Evolutionary conservation across 2,797 vertebrate genomes (phyloP).

Genomic region (Fistularia tabacaria): DNA sequence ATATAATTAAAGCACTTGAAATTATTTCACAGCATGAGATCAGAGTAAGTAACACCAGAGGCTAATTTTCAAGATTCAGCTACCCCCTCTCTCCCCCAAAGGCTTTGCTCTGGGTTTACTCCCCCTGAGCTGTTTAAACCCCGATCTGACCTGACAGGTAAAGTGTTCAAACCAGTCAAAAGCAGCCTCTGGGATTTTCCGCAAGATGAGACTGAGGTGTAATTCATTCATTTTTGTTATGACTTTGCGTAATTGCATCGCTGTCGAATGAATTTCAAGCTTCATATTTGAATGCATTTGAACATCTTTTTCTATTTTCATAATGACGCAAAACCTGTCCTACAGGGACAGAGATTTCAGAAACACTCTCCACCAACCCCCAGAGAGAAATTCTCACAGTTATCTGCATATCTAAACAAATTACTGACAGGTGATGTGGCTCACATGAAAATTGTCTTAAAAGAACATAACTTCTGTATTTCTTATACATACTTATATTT

Average conservation of each 20-base stretch:
- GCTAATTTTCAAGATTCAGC: conserved; percentile 59
- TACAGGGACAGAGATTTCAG: too few species aligned
- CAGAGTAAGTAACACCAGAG: conserved; percentile 56
- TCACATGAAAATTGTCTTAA: conserved; percentile 53
- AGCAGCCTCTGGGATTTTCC: conserved; percentile 39
- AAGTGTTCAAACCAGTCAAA: conserved; percentile 43
- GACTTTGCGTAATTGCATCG: conserved; percentile 56
- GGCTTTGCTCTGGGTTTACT: background rate
- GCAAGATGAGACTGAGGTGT: conserved; percentile 64
- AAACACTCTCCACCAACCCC: too few species aligned
- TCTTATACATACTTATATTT: conserved; percentile 12
- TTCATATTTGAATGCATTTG: conserved; percentile 29
- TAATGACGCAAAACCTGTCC: too few species aligned
- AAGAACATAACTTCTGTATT: too few species aligned
- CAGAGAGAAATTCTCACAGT: conserved; percentile 40
- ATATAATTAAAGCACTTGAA: conserved; percentile 60
- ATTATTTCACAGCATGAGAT: conserved; percentile 59
- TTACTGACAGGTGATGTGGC: conserved; percentile 50
- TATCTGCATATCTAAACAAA: conserved; percentile 71
- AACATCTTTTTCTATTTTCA: conserved; percentile 8
- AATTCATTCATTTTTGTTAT: conserved; percentile 52
- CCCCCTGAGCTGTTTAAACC: background rate
- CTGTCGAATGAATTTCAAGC: conserved; percentile 53
- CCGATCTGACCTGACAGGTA: conserved; percentile 47
- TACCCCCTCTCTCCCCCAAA: conserved; percentile 30